A percentile compares a stretch with the other conserved stretches of the same genome.
Evolutionary conservation across 1,140 invertebrate genomes (phyloP).

Genomic region (Chlorops oryzae): DNA sequence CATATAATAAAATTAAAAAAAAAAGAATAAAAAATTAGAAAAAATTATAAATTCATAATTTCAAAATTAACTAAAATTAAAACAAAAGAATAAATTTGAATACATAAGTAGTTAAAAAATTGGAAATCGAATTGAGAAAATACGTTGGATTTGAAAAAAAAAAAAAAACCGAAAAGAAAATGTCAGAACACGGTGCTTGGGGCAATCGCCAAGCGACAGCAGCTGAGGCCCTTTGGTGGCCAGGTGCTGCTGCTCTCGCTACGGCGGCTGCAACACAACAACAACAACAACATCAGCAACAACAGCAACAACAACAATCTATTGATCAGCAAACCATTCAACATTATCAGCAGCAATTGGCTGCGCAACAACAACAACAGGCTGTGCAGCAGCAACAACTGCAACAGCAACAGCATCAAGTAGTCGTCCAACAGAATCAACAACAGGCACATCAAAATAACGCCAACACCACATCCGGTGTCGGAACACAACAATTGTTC

Average conservation of each 20-base stretch:
- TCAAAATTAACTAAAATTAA: slow-evolving; percentile 1
- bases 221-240: slow-evolving; percentile 53
- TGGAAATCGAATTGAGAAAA: slow-evolving; percentile 17
- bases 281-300: slow-evolving; percentile 52
- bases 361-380: slow-evolving; percentile 50
- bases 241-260: slow-evolving; percentile 49
- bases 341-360: slow-evolving; percentile 49
- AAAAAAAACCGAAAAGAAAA: neutral
- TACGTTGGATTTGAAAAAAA: no score
- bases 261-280: slow-evolving; percentile 50
- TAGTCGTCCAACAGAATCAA: slow-evolving; percentile 51
- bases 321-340: slow-evolving; percentile 52
- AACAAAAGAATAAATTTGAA: neutral
- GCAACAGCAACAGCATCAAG: slow-evolving; percentile 53
- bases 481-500: slow-evolving; percentile 66
- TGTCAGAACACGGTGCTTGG: slow-evolving; percentile 52
- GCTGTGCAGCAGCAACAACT: slow-evolving; percentile 51
- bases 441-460: slow-evolving; percentile 52
- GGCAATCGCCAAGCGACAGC: slow-evolving; percentile 51
- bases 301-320: slow-evolving; percentile 49
- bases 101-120: slow-evolving; percentile 5
- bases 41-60: neutral
- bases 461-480: slow-evolving; percentile 55
- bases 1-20: neutral
- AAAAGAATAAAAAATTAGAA: slow-evolving; percentile 1